Evolutionary conservation across 2,888 invertebrate species (phyloP).

Genomic region (Drosophila leonis): DNA sequence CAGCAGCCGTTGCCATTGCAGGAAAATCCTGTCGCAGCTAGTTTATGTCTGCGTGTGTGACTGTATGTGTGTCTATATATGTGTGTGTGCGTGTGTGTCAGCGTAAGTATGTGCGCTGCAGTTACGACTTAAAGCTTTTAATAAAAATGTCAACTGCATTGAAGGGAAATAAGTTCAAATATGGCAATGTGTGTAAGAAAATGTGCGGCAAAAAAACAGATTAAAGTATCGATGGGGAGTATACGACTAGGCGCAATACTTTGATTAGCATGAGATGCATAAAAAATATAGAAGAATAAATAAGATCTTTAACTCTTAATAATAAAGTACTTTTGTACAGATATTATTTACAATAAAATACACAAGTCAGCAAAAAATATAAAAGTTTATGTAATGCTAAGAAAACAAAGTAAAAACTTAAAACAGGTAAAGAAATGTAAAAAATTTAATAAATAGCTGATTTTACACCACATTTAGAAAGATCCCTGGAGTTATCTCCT

Average conservation of each 20-base stretch:
- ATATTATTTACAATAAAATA: too few relatives aligned
- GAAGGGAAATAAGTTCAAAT: slow-evolving; percentile 61
- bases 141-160: slow-evolving; percentile 80
- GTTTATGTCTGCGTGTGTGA: slow-evolving; percentile 34
- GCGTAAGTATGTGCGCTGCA: slow-evolving; percentile 33
- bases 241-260: not conserved
- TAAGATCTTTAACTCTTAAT: too few relatives aligned
- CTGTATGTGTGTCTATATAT: slow-evolving; percentile 8
- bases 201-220: slow-evolving; percentile 12
- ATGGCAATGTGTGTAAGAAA: slow-evolving; percentile 19
- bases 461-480: too few relatives aligned
- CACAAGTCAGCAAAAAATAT: too few relatives aligned
- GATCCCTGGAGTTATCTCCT: too few relatives aligned
- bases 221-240: not conserved
- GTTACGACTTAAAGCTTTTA: slow-evolving; percentile 79
- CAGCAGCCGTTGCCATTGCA: slow-evolving; percentile 73
- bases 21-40: slow-evolving; percentile 62
- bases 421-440: too few relatives aligned
- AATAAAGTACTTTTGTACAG: too few relatives aligned
- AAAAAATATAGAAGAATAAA: not conserved
- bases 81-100: slow-evolving; percentile 12
- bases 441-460: too few relatives aligned
- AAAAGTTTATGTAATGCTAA: too few relatives aligned
- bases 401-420: too few relatives aligned
- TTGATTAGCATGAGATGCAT: not conserved